phyloP scores from a whole-genome alignment of 2,888 invertebrate genomes.

The Tigriopus californicus region DNA sequence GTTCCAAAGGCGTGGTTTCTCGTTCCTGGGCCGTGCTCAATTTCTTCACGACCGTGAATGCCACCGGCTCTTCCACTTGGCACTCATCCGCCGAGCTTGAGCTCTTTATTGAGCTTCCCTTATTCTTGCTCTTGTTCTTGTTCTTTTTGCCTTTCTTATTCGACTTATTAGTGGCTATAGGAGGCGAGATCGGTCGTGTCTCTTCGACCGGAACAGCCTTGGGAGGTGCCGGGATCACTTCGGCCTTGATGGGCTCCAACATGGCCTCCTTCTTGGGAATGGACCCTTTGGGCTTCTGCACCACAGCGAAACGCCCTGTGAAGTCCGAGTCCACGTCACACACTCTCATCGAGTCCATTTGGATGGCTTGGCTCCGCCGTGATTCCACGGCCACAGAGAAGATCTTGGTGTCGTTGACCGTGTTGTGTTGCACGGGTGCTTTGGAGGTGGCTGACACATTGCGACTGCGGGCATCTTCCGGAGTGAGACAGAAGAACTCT shows the following conservation, averaged over 20 bases:
- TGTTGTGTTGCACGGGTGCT: background rate
- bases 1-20: too few species aligned
- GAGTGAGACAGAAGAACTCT: constrained; percentile 10
- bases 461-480: background rate
- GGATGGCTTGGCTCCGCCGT: background rate
- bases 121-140: too few species aligned
- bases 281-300: background rate
- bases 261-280: too few species aligned
- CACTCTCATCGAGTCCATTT: background rate
- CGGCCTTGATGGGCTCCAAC: background rate
- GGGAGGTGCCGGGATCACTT: background rate
- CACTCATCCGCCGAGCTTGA: too few species aligned
- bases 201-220: background rate
- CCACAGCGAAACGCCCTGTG: background rate
- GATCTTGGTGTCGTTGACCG: constrained; percentile 1
- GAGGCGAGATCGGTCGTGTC: background rate
- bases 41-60: too few species aligned
- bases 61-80: too few species aligned
- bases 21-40: too few species aligned
- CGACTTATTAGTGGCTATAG: too few species aligned
- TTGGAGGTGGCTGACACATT: background rate
- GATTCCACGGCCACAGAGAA: constrained; percentile 10
- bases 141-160: too few species aligned
- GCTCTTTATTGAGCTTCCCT: too few species aligned
- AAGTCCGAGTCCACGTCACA: background rate